phyloP scores from a whole-genome alignment of 2,888 invertebrate species.

The Thysanoteuthis rhombus region DNA sequence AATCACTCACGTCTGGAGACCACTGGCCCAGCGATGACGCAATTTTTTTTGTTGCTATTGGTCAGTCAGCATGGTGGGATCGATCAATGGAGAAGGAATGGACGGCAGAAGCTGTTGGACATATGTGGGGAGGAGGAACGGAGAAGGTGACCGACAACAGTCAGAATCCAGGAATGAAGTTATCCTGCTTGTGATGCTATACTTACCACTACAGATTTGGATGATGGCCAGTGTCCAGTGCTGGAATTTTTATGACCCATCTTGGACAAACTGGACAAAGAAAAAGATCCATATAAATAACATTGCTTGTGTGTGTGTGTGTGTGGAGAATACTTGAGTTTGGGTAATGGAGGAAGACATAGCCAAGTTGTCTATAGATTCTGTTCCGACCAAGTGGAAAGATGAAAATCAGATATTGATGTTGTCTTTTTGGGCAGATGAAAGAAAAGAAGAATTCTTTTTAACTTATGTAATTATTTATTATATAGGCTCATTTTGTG shows the following conservation, averaged over 20 bases:
- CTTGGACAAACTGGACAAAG: not conserved
- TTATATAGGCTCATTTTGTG: not conserved
- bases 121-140: not conserved
- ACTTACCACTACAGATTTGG: constrained; percentile 12
- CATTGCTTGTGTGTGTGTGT: not conserved
- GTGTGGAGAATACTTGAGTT: constrained; percentile 12
- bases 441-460: not conserved
- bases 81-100: not conserved
- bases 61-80: not conserved
- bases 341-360: not conserved
- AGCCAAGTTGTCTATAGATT: not conserved
- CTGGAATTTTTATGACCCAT: not conserved
- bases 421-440: not conserved
- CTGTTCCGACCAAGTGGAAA: not conserved
- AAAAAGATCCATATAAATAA: not conserved
- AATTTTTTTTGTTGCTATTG: not conserved
- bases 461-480: not conserved
- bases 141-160: not conserved
- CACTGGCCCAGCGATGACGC: not conserved
- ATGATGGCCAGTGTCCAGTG: constrained; percentile 12
- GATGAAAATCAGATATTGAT: not conserved
- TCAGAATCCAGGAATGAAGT: not conserved
- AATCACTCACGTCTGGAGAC: not conserved
- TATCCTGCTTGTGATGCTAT: not conserved
- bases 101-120: not conserved